Evolutionary conservation across 2,797 vertebrate genomes (phyloP), one percentile per base, ranked within the genome.

Genomic region (Acanthis flammea): DNA sequence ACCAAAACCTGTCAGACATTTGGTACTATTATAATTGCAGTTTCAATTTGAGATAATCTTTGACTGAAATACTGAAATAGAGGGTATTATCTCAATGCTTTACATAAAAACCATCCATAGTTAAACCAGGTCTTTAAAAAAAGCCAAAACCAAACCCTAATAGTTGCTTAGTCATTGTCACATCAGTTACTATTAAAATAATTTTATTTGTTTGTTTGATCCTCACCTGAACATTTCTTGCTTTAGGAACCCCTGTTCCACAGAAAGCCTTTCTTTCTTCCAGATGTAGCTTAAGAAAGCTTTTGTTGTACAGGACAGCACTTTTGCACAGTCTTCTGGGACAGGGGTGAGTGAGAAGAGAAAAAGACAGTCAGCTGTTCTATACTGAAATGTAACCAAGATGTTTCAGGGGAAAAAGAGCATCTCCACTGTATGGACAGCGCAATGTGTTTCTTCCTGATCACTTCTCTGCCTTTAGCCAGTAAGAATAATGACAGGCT

Each of bases 401-500:
- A 28, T 4, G 7, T 72, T 88, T 48, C 39, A 42, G 47, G 24
- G 24, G 27, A 0, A 41, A 60, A 70, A 71, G 53, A 47, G 6
- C 45, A 66, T 33, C 66, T 65, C 28, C 15, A 2, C 47, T 30
- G 19, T 18, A 37, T 0, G 0, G 42, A 24, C 5, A 50, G 35
- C 45, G 30, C 12, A 75, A 10, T 2, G 47, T 17, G 6, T 76
- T 81, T 58, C 58, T 76, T 75, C 41, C 53, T 60, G 58, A 23
- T 75, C 23, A 3, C 70, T 84, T 71, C 76, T 75, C 71, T 88
- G 65, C 57, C 86, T 84, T 25, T 6, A 67, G 47, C 22, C 44
- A 55, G 80, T 54, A 54, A 83, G 85, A 94, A 75, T 77, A 88
- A 77, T 66, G 87, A 72, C 85, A 86, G 75, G 54, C 70, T 91